Evolutionary conservation across 2,888 invertebrate species (phyloP), one percentile per base, ranked within the genome.

Genomic region (Smittia aterrima): DNA sequence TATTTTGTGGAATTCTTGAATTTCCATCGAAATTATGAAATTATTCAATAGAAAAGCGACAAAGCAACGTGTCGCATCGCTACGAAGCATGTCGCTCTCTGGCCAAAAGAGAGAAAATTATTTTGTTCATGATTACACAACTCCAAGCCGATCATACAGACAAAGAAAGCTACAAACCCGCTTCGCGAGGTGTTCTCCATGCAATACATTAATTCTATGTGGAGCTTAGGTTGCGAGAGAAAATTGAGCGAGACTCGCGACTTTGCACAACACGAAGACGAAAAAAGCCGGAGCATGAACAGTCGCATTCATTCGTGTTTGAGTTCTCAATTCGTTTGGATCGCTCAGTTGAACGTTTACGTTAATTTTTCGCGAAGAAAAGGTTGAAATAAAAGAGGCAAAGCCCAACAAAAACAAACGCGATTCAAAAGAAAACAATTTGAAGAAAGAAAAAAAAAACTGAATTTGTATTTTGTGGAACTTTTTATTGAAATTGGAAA

Each of bases 311-410:
- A 70, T 70, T 70, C 70, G 70, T 70, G 41, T 70, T 70, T 70
- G 70, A 70, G 70, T 70, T 70, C 27, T 70, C 70, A 70, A 70
- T 70, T 70, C 70, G 70, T 53, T 70, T 54, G 41, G 70, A 70
- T 54, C 70, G 70, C 70, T 68, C 47, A 47, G 47, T 47, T 47
- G 47, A 58, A 7, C 58, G 18, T 58, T 18, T 58, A 58, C 18
- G 18, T 58, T 18, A 22, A 20, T 58, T 58, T 58, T 22, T 58
- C 22, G 18, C 58, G 58, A 20, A 58, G 22, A 3, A 6, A 18
- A 20, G 9, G 16, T 18, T 3, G 22, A 18, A 20, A 16, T 58
- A 18, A 58, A 58, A 58, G 58, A 58, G 47, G 47, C 58, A 58
- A 58, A 58, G 22, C 58, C 58, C 53, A 18, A 47, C n/a, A 16